Evolutionary conservation across 2,797 vertebrate genomes (phyloP), one percentile per base, ranked within the genome.

Genomic region (Pelodytes ibericus): DNA sequence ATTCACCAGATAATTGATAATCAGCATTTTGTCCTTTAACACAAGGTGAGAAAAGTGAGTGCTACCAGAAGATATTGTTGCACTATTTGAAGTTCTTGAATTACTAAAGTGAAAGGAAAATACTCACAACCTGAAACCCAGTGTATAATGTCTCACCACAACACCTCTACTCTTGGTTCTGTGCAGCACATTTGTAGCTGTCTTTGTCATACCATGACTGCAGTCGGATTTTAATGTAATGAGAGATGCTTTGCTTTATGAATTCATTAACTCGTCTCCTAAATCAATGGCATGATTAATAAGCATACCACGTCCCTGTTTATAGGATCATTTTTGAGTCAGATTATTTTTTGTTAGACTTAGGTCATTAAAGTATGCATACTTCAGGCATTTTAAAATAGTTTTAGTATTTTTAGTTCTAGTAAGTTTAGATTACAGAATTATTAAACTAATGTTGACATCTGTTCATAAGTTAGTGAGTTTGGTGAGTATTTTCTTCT

Each of bases 321-420:
- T 53, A 74, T 49, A 58, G 66, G 44, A 66, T 26, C 29, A 58
- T 67, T 66, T 41, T 59, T 22, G 72, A 27, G 31, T 74, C 58
- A 57, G 61, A 58, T 74, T 74, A 74, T 66, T 74, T n/a, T 64
- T 65, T 58, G 36, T 57, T 66, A 44, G 25, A 59, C 20, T 16
- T 47, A 13, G 56, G 31, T 66, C 61, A 73, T 57, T 64, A 65
- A 53, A 49, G 59, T 57, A 31, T 66, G 53, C 20, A 74, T 59
- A 53, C 62, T 59, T 10, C 49, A 74, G 49, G 71, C 62, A 58
- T 59, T 66, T 29, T 58, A 57, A 66, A 57, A 44, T 66, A 26
- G 30, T 56, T 39, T n/a, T n/a, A n/a, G n/a, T n/a, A n/a, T n/a
- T n/a, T 57, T 73, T 64, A 5, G 30, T 65, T 65, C 16, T 13